phyloP scores from a whole-genome alignment of 2,113 vertebrate species.

The Montifringilla adamsi region DNA sequence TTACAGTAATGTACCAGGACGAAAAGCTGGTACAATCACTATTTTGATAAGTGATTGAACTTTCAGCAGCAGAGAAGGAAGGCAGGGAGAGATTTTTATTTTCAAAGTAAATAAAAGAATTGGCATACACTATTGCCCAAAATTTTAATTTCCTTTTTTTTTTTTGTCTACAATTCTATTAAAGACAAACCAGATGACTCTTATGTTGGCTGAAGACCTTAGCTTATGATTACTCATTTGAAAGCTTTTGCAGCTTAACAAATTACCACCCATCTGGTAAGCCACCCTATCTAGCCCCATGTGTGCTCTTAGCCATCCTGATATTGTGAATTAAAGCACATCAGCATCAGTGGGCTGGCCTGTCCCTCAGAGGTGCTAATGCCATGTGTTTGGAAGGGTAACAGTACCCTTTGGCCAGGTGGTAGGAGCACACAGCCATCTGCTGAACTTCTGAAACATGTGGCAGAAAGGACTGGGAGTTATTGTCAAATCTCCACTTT shows the following conservation, averaged over 20 bases:
- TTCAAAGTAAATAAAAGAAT: neutral
- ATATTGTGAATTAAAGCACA: neutral
- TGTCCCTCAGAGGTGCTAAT: conserved; percentile 46
- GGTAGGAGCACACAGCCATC: conserved; percentile 33
- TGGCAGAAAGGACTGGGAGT: conserved; percentile 9
- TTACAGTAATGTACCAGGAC: neutral
- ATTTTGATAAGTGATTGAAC: conserved; percentile 32
- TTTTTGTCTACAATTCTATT: neutral
- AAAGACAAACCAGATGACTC: neutral
- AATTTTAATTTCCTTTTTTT: conserved; percentile 14
- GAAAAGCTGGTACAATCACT: neutral
- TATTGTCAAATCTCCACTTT: conserved; percentile 26
- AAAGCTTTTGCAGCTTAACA: conserved; percentile 53
- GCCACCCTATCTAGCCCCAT: neutral
- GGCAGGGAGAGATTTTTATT: neutral
- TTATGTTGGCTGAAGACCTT: conserved; percentile 32
- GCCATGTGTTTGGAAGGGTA: conserved; percentile 34
- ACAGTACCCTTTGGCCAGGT: conserved; percentile 37
- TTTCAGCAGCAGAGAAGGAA: neutral
- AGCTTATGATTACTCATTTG: conserved; percentile 11
- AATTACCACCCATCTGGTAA: conserved; percentile 63
- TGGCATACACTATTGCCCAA: neutral
- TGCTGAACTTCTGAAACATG: conserved; percentile 47
- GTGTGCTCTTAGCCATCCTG: conserved; percentile 19
- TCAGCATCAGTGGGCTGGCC: neutral